phyloP scores from a whole-genome alignment of 2,113 vertebrate species.

The Coptodon rendalli region DNA sequence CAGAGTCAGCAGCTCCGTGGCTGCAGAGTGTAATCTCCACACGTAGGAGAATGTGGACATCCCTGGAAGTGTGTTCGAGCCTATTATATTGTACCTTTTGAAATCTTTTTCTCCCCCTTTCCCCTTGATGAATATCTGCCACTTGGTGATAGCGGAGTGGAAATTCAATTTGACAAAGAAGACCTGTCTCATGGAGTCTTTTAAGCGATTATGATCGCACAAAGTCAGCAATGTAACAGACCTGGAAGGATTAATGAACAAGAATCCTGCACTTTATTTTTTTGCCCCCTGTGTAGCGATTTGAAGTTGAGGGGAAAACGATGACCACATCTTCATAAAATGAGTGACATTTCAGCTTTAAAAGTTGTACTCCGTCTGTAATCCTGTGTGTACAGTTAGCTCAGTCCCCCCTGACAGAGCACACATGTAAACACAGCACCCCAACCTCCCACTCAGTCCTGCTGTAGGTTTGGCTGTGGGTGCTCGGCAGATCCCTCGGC shows the following conservation, averaged over 20 bases:
- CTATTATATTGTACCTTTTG: constrained; percentile 8
- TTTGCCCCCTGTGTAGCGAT: not conserved
- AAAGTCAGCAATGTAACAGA: not conserved
- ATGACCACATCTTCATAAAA: not conserved
- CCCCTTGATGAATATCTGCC: constrained; percentile 17
- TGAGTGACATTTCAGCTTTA: not conserved
- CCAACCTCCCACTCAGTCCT: constrained; percentile 43
- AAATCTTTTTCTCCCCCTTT: not conserved
- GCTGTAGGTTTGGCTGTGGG: constrained; percentile 58
- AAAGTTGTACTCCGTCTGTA: constrained; percentile 23
- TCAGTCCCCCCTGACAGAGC: constrained; percentile 45
- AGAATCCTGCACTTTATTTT: not conserved
- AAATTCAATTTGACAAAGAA: constrained; percentile 46
- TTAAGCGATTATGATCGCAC: constrained; percentile 12
- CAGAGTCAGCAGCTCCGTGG: not conserved
- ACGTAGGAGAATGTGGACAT: not conserved
- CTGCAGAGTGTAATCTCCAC: constrained; percentile 8
- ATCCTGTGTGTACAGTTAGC: constrained; percentile 47
- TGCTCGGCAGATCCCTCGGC: constrained; percentile 52
- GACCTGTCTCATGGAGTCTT: constrained; percentile 9
- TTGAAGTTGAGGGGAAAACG: not conserved
- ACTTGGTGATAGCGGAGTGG: not conserved
- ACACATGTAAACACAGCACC: constrained; percentile 50
- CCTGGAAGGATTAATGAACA: constrained; percentile 7
- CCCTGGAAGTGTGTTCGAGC: not conserved